These are phyloP conservation scores for Pinna nobilis DNA, from an alignment of 1,140 invertebrate genomes.

Conservation along the genomic window DNA sequence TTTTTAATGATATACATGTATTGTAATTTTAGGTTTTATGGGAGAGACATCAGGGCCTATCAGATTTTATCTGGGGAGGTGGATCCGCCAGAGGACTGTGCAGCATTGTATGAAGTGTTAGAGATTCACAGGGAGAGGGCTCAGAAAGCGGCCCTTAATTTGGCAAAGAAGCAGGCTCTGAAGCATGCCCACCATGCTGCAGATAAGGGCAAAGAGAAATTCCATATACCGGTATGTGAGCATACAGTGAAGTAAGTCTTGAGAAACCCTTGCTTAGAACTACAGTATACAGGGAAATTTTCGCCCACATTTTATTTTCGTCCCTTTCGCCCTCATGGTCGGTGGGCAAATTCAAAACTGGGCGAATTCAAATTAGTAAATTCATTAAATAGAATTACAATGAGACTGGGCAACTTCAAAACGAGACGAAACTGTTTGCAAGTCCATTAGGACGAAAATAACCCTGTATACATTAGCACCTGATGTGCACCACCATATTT, in stretches of 20 bases:
- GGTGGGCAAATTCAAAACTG: too few relatives aligned
- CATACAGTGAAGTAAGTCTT: background rate
- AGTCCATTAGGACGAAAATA: too few relatives aligned
- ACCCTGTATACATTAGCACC: too few relatives aligned
- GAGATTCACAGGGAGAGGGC: conserved; percentile 59
- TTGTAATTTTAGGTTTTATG: conserved; percentile 63
- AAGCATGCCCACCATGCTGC: conserved; percentile 38
- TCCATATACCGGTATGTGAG: conserved; percentile 2
- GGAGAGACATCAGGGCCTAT: conserved; percentile 59
- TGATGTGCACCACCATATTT: background rate
- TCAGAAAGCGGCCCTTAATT: conserved; percentile 37
- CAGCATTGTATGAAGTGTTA: conserved; percentile 63
- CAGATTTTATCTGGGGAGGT: conserved; percentile 66
- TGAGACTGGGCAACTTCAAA: too few relatives aligned
- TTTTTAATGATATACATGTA: background rate
- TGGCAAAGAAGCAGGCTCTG: conserved; percentile 57
- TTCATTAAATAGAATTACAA: too few relatives aligned
- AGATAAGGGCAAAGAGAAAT: conserved; percentile 22
- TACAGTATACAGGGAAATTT: too few relatives aligned
- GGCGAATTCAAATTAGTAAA: too few relatives aligned
- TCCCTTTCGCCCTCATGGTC: too few relatives aligned
- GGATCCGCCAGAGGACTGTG: conserved; percentile 58
- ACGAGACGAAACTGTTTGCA: too few relatives aligned
- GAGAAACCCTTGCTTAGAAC: background rate
- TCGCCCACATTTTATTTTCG: too few relatives aligned